phyloP scores from a whole-genome alignment of 2,888 invertebrate species.

The Phyllotreta cruciferae region DNA sequence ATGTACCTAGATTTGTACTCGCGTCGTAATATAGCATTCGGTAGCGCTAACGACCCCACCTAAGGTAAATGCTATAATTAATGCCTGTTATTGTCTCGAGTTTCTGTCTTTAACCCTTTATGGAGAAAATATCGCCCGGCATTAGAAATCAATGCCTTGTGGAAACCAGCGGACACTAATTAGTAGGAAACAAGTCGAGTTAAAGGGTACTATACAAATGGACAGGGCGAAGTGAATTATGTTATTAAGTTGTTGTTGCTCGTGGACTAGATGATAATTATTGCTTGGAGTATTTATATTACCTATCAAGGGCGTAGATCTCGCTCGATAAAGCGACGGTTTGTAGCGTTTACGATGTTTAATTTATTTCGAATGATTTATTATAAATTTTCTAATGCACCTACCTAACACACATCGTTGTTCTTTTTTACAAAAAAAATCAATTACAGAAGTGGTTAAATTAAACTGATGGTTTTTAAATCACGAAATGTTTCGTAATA shows the following conservation, averaged over 20 bases:
- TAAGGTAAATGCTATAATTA: conserved; percentile 30
- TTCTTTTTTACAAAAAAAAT: not conserved
- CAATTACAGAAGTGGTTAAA: not conserved
- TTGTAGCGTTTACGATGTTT: no score
- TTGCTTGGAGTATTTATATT: conserved; percentile 25
- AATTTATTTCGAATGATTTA: no score
- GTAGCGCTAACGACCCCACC: conserved; percentile 11
- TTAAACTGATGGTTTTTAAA: conserved; percentile 3
- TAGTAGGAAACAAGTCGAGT: conserved; percentile 35
- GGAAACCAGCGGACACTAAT: conserved; percentile 34
- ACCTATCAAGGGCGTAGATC: conserved; percentile 22
- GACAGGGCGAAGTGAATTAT: conserved; percentile 37
- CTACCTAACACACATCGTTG: not conserved
- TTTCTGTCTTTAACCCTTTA: conserved; percentile 27
- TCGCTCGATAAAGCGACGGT: not conserved
- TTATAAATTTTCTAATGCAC: not conserved
- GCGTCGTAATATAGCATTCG: not conserved
- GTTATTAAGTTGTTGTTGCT: conserved; percentile 39
- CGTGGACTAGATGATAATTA: conserved; percentile 33
- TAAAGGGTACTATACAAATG: conserved; percentile 32
- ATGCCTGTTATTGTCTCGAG: conserved; percentile 31
- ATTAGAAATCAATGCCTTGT: conserved; percentile 35
- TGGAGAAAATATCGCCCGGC: conserved; percentile 31
- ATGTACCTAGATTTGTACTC: no score
- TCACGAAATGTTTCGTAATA: not conserved